phyloP scores from a whole-genome alignment of 2,797 vertebrate genomes.

The Takifugu ocellatus region DNA sequence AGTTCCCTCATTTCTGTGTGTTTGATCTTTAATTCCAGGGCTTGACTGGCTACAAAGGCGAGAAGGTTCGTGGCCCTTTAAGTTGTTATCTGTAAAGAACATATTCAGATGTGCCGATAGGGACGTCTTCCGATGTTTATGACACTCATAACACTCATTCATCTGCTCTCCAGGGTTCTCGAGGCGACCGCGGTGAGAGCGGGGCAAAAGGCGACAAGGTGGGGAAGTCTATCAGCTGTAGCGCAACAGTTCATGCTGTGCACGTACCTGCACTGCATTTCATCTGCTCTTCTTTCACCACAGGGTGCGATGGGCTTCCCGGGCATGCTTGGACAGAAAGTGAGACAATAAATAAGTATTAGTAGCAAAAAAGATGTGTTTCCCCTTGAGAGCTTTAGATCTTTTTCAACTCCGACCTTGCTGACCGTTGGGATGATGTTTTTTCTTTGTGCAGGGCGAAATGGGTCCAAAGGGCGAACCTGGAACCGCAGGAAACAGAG shows the following conservation, averaged over 20 bases:
- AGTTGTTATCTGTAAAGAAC: background rate
- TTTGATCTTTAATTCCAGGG: constrained; percentile 76
- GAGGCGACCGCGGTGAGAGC: constrained; percentile 85
- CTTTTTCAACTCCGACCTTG: background rate
- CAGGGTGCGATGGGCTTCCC: constrained; percentile 91
- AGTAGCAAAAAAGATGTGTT: too few species aligned
- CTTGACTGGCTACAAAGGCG: constrained; percentile 91
- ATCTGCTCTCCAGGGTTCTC: constrained; percentile 80
- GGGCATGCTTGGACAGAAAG: constrained; percentile 98
- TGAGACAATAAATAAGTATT: constrained; percentile 55
- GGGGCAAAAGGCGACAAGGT: constrained; percentile 95
- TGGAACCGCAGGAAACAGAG: constrained; percentile 89
- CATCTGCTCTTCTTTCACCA: constrained; percentile 12
- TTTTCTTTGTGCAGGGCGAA: constrained; percentile 82
- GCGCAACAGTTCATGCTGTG: background rate
- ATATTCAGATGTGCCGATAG: background rate
- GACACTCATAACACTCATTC: constrained; percentile 8
- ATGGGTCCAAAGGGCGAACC: constrained; percentile 97
- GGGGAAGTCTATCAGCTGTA: constrained; percentile 18
- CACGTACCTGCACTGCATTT: background rate
- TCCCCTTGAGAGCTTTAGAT: background rate
- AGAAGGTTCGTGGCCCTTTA: constrained; percentile 80
- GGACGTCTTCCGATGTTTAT: background rate
- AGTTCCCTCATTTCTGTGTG: constrained; percentile 12
- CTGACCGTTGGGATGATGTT: constrained; percentile 19